These are phyloP conservation scores for Drosophila bifasciata DNA, from an alignment of 1,140 invertebrate species.

Conservation along the genomic window DNA sequence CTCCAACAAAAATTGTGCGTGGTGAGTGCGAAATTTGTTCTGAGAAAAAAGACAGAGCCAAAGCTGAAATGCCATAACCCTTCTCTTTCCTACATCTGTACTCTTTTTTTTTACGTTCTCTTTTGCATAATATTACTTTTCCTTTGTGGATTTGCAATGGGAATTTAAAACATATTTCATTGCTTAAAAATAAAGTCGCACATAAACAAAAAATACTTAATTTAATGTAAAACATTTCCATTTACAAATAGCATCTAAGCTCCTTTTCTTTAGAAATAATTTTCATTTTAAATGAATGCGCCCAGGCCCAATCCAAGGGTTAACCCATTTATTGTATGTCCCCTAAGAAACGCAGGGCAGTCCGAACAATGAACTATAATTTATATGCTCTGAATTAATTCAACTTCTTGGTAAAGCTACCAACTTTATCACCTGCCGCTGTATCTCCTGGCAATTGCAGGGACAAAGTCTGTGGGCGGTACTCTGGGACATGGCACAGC, in stretches of 20 bases:
- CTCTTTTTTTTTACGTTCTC: too few species aligned
- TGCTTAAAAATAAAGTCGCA: too few species aligned
- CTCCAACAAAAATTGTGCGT: not conserved
- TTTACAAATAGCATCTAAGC: too few species aligned
- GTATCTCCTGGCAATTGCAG: constrained; percentile 19
- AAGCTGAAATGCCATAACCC: not conserved
- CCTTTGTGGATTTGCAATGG: too few species aligned
- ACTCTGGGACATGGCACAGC: not conserved
- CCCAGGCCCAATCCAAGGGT: not conserved
- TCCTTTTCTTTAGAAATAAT: too few species aligned
- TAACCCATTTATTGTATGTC: constrained; percentile 1
- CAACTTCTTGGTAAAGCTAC: constrained; percentile 38
- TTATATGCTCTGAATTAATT: constrained; percentile 76
- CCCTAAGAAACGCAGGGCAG: not conserved
- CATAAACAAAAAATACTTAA: too few species aligned
- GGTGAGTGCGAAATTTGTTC: constrained; percentile 1
- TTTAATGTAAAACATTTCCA: too few species aligned
- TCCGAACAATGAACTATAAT: constrained; percentile 67
- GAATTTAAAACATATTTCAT: too few species aligned
- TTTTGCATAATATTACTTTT: too few species aligned
- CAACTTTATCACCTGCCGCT: constrained; percentile 71
- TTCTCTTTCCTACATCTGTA: too few species aligned
- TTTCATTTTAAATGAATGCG: too few species aligned
- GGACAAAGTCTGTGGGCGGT: constrained; percentile 37
- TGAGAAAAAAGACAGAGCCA: constrained; percentile 7